phyloP scores from a whole-genome alignment of 2,113 vertebrate genomes.

The Sphyrna mokarran region DNA sequence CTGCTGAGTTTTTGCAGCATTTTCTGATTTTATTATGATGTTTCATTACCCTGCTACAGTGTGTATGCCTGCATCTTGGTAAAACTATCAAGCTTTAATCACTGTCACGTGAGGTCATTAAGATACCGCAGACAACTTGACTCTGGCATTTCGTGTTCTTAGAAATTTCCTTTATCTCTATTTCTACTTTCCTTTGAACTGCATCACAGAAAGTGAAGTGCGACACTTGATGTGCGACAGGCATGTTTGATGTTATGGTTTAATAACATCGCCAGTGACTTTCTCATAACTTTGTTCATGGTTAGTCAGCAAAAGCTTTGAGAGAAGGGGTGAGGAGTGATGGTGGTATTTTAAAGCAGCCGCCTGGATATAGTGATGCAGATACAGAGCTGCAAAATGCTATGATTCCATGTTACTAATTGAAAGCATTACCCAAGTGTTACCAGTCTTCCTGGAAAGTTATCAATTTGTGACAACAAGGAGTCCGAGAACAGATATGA shows the following conservation, averaged over 20 bases:
- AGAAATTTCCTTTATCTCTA: background rate
- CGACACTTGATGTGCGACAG: background rate
- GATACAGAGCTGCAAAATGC: background rate
- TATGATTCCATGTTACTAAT: background rate
- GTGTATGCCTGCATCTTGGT: background rate
- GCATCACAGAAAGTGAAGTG: background rate
- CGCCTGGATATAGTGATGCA: background rate
- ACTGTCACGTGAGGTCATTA: background rate
- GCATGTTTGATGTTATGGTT: background rate
- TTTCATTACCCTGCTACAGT: background rate
- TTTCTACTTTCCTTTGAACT: slow-evolving; percentile 10
- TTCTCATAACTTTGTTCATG: background rate
- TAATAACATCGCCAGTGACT: background rate
- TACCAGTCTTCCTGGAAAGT: background rate
- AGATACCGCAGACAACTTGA: background rate
- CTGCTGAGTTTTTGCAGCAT: no score
- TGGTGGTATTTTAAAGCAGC: background rate
- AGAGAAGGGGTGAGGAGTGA: background rate
- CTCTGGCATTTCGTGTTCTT: background rate
- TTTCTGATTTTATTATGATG: background rate
- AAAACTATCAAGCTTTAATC: background rate
- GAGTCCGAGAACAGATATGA: background rate
- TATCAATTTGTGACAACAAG: background rate
- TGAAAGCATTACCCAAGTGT: background rate
- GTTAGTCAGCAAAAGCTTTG: background rate